Conservation (phyloP, 2,888 invertebrate species). For the Tipula confusa region DNA sequence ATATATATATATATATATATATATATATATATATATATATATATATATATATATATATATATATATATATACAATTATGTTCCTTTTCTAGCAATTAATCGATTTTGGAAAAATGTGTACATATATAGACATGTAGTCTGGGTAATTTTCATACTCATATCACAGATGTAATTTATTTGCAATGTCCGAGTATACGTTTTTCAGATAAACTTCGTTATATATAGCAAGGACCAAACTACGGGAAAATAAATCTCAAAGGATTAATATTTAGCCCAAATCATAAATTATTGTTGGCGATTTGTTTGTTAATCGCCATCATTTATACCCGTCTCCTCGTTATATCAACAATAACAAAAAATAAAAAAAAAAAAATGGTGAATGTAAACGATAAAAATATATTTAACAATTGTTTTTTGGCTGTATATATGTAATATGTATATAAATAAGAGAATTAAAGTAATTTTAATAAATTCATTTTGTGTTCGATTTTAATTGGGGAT, state of each 20-base stretch:
- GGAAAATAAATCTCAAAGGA: constrained; percentile 25
- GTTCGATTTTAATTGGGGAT: constrained; percentile 15
- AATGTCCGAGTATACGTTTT: background rate
- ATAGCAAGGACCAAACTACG: background rate
- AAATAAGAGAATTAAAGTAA: background rate
- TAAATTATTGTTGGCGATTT: constrained; percentile 7
- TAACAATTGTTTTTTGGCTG: background rate
- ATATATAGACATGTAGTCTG: background rate
- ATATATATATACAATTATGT: background rate
- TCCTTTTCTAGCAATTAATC: background rate
- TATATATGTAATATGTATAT: background rate
- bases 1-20: no score
- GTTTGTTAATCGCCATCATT: constrained; percentile 20
- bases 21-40: no score
- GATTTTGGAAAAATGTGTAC: background rate
- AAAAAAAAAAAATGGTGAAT: no score
- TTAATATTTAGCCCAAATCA: constrained; percentile 20
- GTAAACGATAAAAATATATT: background rate
- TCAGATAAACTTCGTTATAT: background rate
- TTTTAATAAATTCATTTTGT: background rate
- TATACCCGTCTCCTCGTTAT: background rate
- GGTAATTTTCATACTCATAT: background rate
- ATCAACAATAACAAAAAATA: no score
- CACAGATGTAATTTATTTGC: constrained; percentile 9
- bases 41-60: no score